Percentiles rank a stretch among this genome's conserved stretches.
These are phyloP conservation scores for Heterotis niloticus DNA, from an alignment of 2,113 vertebrate species.

Conservation along the genomic window DNA sequence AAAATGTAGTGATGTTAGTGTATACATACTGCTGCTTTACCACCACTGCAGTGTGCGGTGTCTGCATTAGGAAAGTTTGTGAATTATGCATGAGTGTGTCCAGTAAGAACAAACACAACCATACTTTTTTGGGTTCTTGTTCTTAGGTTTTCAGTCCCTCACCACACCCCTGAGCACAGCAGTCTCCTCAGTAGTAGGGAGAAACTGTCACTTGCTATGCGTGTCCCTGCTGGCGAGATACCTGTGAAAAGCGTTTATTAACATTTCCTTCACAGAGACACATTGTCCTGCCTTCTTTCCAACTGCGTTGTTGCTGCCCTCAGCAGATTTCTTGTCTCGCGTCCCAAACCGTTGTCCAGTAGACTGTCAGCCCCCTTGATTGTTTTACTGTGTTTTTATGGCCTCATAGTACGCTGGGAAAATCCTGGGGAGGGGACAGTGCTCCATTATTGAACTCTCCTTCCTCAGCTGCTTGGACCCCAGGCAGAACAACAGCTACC, in stretches of 20 bases:
- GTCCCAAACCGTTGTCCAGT: constrained; percentile 8
- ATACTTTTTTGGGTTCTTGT: too few species aligned
- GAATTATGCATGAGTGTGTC: too few species aligned
- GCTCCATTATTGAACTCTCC: not conserved
- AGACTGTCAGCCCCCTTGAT: constrained; percentile 29
- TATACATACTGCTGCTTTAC: too few species aligned
- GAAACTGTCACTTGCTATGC: not conserved
- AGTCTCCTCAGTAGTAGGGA: not conserved
- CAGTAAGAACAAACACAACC: too few species aligned
- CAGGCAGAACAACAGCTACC: constrained; percentile 16
- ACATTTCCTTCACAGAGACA: not conserved
- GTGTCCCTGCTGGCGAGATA: not conserved
- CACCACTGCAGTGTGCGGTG: too few species aligned
- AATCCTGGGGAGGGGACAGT: not conserved
- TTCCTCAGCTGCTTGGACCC: constrained; percentile 31
- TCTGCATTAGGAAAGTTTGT: too few species aligned
- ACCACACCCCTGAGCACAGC: too few species aligned
- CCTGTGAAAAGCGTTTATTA: not conserved
- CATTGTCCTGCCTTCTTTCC: not conserved
- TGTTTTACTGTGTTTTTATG: constrained; percentile 47
- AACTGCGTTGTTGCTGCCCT: constrained; percentile 4
- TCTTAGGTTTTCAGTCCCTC: not conserved
- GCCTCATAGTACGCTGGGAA: constrained; percentile 42
- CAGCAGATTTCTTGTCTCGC: not conserved
- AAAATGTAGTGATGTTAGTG: not conserved